These are phyloP conservation scores for Emydocephalus ijimae DNA, from an alignment of 2,113 vertebrate genomes.

Conservation along the genomic window DNA sequence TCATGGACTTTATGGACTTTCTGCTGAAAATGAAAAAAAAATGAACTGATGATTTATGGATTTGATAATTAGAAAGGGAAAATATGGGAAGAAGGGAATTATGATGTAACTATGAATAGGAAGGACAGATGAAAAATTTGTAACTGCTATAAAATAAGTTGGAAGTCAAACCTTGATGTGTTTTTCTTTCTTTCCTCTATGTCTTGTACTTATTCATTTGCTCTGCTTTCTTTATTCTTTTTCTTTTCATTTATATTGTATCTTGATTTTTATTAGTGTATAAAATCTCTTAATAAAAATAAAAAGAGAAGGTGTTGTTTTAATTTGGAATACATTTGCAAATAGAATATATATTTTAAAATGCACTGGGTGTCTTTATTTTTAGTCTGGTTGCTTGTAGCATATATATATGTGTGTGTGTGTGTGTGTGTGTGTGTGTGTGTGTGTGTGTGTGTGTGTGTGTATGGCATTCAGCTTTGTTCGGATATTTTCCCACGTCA, in stretches of 20 bases:
- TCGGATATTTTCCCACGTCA: no score
- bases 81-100: not conserved
- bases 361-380: not conserved
- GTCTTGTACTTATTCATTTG: not conserved
- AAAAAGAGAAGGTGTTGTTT: not conserved
- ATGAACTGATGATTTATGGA: not conserved
- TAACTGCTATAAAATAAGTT: not conserved
- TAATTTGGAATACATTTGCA: not conserved
- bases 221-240: not conserved
- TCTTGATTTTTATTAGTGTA: not conserved
- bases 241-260: not conserved
- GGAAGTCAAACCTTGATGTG: not conserved
- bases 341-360: not conserved
- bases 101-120: not conserved
- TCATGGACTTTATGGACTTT: not conserved
- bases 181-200: not conserved
- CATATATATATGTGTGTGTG: no score
- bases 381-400: not conserved
- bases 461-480: no score
- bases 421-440: no score
- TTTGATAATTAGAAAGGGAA: not conserved
- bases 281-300: not conserved
- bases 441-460: no score
- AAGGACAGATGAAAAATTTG: not conserved
- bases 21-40: not conserved